phyloP scores from a whole-genome alignment of 2,113 vertebrate genomes.

The Myotis lucifugus region DNA sequence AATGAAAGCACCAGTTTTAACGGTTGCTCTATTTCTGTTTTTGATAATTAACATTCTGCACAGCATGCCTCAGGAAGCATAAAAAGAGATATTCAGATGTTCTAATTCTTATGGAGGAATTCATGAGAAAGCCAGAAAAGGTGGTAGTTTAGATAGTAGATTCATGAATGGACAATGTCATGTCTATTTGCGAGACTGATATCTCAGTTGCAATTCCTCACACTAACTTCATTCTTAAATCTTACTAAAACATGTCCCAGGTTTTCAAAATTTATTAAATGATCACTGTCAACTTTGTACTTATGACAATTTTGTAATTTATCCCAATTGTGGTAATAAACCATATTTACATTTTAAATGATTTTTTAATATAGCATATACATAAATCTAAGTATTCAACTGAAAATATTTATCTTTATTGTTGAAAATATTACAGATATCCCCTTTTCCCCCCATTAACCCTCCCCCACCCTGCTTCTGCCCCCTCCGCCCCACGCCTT shows the following conservation, averaged over 20 bases:
- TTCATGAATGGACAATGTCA: slow-evolving; percentile 44
- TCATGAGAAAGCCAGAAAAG: slow-evolving; percentile 50
- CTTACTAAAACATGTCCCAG: slow-evolving; percentile 19
- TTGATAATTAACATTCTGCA: slow-evolving; percentile 65
- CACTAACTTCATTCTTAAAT: slow-evolving; percentile 23
- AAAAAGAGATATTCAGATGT: slow-evolving; percentile 39
- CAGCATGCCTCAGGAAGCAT: slow-evolving; percentile 34
- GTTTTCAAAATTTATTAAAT: slow-evolving; percentile 1
- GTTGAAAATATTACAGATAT: no score
- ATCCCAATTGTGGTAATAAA: background rate
- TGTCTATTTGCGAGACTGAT: background rate
- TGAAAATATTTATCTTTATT: background rate
- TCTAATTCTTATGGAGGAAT: slow-evolving; percentile 43
- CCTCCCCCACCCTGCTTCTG: no score
- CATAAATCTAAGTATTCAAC: background rate
- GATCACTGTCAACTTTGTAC: background rate
- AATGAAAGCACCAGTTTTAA: slow-evolving; percentile 54
- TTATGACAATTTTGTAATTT: background rate
- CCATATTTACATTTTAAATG: background rate
- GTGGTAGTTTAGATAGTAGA: slow-evolving; percentile 36
- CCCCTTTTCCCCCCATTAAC: no score
- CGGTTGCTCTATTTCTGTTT: slow-evolving; percentile 49
- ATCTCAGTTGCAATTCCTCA: slow-evolving; percentile 15
- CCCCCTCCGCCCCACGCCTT: no score
- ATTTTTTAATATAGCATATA: background rate